A percentile compares a stretch with the other conserved stretches of the same genome.
Evolutionary conservation across 2,888 invertebrate genomes (phyloP).

Genomic region (Strigamia maritima): DNA sequence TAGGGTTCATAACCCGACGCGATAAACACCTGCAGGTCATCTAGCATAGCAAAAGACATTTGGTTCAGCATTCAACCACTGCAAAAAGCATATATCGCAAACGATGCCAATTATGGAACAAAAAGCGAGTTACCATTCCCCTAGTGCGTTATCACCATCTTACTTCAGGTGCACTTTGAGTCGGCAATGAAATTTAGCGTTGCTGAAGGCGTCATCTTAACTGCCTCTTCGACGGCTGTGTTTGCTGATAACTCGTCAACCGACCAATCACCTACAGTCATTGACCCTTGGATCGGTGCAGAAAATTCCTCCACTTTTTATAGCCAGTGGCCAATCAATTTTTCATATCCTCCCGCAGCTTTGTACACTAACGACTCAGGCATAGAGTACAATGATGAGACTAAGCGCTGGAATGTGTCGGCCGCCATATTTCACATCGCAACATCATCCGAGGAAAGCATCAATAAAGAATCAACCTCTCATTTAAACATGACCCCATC

Average conservation of each 20-base stretch:
- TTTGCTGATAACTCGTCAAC: conserved; percentile 4
- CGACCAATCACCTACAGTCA: not conserved
- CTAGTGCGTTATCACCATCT: not conserved
- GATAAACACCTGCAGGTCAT: not conserved
- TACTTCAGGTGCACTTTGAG: not conserved
- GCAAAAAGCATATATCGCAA: not conserved
- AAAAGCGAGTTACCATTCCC: not conserved
- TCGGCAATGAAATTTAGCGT: conserved; percentile 4
- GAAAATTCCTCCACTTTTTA: not conserved
- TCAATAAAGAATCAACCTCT: not conserved
- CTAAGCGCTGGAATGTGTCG: not conserved
- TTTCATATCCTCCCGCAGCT: not conserved
- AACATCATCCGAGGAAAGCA: not conserved
- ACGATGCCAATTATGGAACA: not conserved
- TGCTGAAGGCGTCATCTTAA: conserved; percentile 4
- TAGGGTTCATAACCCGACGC: not conserved
- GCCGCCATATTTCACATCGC: not conserved
- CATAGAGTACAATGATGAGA: not conserved
- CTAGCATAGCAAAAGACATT: not conserved
- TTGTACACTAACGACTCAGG: not conserved
- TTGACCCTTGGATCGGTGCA: not conserved
- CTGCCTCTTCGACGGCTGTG: conserved; percentile 4
- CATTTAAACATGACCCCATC: not conserved
- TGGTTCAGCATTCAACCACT: not conserved
- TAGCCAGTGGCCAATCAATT: conserved; percentile 4